phyloP scores from a whole-genome alignment of 2,113 vertebrate species.

The Crotophaga sulcirostris region DNA sequence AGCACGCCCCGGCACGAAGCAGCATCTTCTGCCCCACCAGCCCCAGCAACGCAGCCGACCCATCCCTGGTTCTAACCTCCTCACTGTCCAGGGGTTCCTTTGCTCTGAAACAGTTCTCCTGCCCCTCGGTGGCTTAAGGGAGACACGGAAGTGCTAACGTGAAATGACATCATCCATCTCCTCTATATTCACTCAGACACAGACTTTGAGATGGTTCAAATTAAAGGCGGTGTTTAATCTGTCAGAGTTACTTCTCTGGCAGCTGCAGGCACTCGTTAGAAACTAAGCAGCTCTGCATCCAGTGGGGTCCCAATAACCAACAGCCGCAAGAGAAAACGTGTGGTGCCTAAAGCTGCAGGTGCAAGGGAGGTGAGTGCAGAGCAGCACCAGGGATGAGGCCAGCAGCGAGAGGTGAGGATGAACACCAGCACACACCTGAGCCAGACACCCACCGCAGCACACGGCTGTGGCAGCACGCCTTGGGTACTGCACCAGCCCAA shows the following conservation, averaged over 20 bases:
- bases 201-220: neutral
- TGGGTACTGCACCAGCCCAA: neutral
- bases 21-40: neutral
- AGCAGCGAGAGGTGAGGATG: too few relatives aligned
- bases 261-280: slow-evolving; percentile 15
- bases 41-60: neutral
- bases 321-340: neutral
- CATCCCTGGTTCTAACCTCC: neutral
- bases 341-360: slow-evolving; percentile 9
- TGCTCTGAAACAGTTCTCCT: neutral
- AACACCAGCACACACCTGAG: too few relatives aligned
- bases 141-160: slow-evolving; percentile 1
- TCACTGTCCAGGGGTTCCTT: neutral
- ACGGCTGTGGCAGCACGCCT: neutral
- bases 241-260: neutral
- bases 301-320: slow-evolving; percentile 50
- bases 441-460: neutral
- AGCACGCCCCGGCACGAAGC: neutral
- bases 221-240: slow-evolving; percentile 34
- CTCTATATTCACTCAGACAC: neutral
- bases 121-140: neutral
- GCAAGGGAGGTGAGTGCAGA: neutral
- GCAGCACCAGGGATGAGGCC: neutral
- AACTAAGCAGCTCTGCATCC: slow-evolving; percentile 30
- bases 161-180: slow-evolving; percentile 37